Percentiles rank a stretch among this genome's conserved stretches.
These are phyloP conservation scores for Catharus ustulatus DNA, from an alignment of 2,797 vertebrate genomes.

Conservation along the genomic window DNA sequence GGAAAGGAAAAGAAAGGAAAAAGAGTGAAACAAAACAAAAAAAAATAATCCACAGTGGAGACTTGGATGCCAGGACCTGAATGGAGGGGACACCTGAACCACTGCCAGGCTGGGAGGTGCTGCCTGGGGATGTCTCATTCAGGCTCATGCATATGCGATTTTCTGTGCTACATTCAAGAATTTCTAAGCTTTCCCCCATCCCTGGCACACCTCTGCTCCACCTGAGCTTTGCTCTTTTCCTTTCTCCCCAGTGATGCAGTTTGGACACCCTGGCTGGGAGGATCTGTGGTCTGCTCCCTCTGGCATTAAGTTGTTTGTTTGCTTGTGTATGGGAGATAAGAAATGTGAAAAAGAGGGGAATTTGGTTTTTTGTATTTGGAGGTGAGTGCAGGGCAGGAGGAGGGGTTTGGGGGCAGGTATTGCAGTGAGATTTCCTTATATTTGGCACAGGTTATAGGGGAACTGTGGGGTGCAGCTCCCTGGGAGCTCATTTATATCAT, in stretches of 20 bases:
- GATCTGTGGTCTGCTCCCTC: neutral
- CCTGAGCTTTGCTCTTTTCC: conserved; percentile 53
- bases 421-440: neutral
- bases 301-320: conserved; percentile 58
- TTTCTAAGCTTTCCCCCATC: neutral
- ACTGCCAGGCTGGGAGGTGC: neutral
- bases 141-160: neutral
- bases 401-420: neutral
- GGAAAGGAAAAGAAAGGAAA: neutral
- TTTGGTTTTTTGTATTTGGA: neutral
- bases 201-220: neutral
- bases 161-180: neutral
- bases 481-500: neutral
- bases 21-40: rapidly evolving
- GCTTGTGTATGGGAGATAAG: neutral
- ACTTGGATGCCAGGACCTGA: neutral
- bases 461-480: rapidly evolving
- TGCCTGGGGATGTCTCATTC: neutral
- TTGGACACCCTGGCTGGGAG: neutral
- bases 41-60: neutral
- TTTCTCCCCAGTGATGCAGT: conserved; percentile 45
- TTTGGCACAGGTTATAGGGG: neutral
- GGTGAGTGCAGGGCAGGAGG: neutral
- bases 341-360: neutral
- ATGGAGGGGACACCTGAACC: conserved; percentile 19